phyloP scores from a whole-genome alignment of 2,113 vertebrate genomes.

The Tenebrosternarchus preto region DNA sequence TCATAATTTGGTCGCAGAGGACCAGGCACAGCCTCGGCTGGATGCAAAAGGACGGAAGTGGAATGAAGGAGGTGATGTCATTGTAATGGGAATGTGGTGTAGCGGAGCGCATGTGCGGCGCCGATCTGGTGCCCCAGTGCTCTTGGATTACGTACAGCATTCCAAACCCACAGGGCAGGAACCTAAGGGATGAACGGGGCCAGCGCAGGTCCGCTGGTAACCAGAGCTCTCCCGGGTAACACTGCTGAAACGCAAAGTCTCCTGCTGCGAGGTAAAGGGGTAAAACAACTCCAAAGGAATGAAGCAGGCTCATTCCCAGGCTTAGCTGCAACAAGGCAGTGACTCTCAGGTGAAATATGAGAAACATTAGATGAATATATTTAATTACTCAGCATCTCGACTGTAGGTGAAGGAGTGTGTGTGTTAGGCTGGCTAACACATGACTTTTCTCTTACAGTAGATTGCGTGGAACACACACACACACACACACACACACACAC shows the following conservation, averaged over 20 bases:
- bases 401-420: background rate
- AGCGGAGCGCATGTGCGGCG: constrained; percentile 1
- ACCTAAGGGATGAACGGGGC: constrained; percentile 19
- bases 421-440: constrained; percentile 2
- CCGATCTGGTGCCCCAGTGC: background rate
- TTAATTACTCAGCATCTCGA: background rate
- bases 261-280: background rate
- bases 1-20: constrained; percentile 17
- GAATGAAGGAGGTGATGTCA: constrained; percentile 15
- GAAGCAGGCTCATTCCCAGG: too few species aligned
- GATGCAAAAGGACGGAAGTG: background rate
- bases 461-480: too few species aligned
- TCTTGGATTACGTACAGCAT: background rate
- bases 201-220: constrained; percentile 14
- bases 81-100: background rate
- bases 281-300: background rate
- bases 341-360: background rate
- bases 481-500: too few species aligned
- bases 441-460: constrained; percentile 10
- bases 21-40: constrained; percentile 7
- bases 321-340: background rate
- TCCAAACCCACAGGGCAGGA: constrained; percentile 10
- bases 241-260: constrained; percentile 50
- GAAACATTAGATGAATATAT: background rate
- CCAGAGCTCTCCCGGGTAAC: constrained; percentile 25